Evolutionary conservation across 1,140 invertebrate species (phyloP), one percentile per base, ranked within the genome.

Genomic region (Pseudobourletiella spinata): DNA sequence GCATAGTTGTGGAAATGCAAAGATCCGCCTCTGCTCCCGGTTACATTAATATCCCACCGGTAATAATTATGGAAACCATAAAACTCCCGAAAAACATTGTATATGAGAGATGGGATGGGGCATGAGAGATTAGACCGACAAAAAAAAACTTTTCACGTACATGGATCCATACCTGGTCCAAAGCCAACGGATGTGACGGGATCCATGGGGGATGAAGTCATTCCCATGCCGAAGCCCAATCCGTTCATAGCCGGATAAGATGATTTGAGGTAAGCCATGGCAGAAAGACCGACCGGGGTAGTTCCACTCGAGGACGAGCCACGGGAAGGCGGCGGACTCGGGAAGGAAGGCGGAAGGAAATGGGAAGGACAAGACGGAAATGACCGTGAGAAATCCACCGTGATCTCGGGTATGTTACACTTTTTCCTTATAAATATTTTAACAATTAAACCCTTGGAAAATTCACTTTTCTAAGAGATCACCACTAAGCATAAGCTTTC

Each of bases 261-360:
- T 20, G 68, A 70, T 52, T 70, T 70, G 57, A 70, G 63, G 59
- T 70, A 70, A 60, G 65, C 65, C 68, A 70, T 70, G 26, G 65
- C 65, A 24, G 68, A 67, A 2, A 70, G 52, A 56, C 68, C 68
- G 14, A 70, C 68, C 15, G 68, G 68, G 58, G 68, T 67, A 20
- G 57, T 70, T 59, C 66, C 66, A 44, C 65, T 67, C 25, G 68
- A 70, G 8, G 68, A 67, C 18, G 68, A 70, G n/a, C 68, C 68
- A 48, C 68, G 62, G 22, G 68, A 70, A 2, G 68, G 64, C 20
- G 68, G 68, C 32, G 68, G 68, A 60, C 65, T 67, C 16, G 68
- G 68, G 61, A 70, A 70, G 16, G 68, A 67, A 59, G 68, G 57
- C 32, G 65, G 65, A 61, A 70, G 68, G 63, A 70, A 70, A 59